Evolutionary conservation across 2,113 vertebrate species (phyloP), one percentile per base, ranked within the genome.

Genomic region (Telmatochromis brichardi): DNA sequence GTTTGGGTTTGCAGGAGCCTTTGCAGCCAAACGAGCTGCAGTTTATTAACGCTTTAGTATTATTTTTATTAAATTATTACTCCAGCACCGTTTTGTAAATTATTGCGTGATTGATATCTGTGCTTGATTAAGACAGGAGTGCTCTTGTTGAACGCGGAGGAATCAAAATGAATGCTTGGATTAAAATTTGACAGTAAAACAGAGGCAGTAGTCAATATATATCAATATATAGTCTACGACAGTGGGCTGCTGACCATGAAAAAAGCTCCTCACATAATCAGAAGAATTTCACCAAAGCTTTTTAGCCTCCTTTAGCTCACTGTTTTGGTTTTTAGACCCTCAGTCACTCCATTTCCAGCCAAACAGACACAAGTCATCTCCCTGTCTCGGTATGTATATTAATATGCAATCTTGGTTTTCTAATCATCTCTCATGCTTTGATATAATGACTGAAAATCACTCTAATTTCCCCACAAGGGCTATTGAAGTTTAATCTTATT

Each of bases 1-100:
- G 87, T 92, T 92, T 90, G 89, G 92, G 88, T 89, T 91, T 92
- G 92, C 86, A 84, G 88, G 85, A 85, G 86, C 47, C 65, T 63
- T 88, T 14, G 86, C 47, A 37, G 82, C 83, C 86, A 53, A 82
- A 73, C n/a, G 86, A 91, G 65, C 3, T 33, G 23, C 3, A 53
- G 73, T 81, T 86, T 87, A 88, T 88, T 78, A 80, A 73, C 4
- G 28, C 33, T 19, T 28, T 50, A n/a, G 45, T 68, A 68, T 40
- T 79, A 58, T 50, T 51, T 71, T 51, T 65, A 65, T 65, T 37
- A 37, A 21, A 37, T 84, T 31, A 86, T 92, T 90, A 55, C 83
- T 84, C 50, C 47, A 9, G 51, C 73, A 86, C n/a, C 31, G 14
- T 54, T 31, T 47, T 65, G 19, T 80, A 50, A n/a, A 40, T 78